Base-by-base conservation (phyloP, 2,113 vertebrate species). In the Eretmochelys imbricata region DNA sequence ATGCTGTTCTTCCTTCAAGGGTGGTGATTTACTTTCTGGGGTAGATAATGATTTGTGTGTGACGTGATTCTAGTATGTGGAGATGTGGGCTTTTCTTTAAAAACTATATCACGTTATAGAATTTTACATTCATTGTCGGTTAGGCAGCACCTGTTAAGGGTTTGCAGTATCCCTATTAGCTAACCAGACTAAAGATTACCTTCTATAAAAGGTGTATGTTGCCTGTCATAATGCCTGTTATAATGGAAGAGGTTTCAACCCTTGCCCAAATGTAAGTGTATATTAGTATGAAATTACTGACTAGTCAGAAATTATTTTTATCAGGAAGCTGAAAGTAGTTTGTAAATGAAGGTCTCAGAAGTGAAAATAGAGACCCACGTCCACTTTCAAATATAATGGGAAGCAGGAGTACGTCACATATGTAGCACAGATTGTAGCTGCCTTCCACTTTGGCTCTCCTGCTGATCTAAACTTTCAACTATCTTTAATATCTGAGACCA, bases 81-180 rank as follows among this genome's bases (percentile, higher is more conserved):
- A 82, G 85, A 90, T 55, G 1, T 59, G 22, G 46, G 72, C 5
- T 2, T 6, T 90, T 46, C 84, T 87, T 87, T 84, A 13, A 42
- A 87, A 92, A 79, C 57, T n/a, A 2, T 50, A 31, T 46, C 22
- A n/a, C 54, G 4, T 88, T 91, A 92, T 76, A 42, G 10, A 75
- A 42, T 42, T 75, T 42, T 42, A 78, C n/a, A 91, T 94, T 95
- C 50, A 42, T 3, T 94, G 22, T 79, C 90, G 80, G 35, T 8
- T 81, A 42, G 57, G 31, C 85, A 85, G 75, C 72, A 62, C 84
- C 57, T 59, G 55, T 89, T 87, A 86, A 83, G 88, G 86, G 89
- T 89, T 89, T 96, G 94, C 96, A 95, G 89, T 82, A 25, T 97
- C 93, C 95, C 84, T 88, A 53, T 96, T 96, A 91, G 94, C 93